Conservation (phyloP, 2,888 invertebrate genomes). For the Napeogenes inachia region DNA sequence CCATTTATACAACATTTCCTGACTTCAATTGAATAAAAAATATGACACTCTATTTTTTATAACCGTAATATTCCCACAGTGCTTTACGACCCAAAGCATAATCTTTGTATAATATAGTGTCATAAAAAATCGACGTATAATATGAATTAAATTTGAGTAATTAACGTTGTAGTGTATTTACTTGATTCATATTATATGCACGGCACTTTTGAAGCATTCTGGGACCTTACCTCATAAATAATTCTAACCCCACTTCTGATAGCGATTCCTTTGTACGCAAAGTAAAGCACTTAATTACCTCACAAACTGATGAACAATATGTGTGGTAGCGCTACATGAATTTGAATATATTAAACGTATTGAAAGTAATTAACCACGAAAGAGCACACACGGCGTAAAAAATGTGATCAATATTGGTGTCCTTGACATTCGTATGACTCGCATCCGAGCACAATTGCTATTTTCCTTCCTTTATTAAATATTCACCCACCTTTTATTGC, state of each 20-base stretch:
- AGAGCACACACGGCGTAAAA: constrained; percentile 23
- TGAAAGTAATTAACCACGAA: constrained; percentile 9
- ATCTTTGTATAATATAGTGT: constrained; percentile 25
- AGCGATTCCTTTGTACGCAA: constrained; percentile 51
- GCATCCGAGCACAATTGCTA: constrained; percentile 43
- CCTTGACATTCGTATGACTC: constrained; percentile 66
- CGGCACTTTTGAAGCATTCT: constrained; percentile 44
- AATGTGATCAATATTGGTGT: constrained; percentile 66
- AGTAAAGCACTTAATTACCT: constrained; percentile 25
- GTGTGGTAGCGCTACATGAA: too few relatives aligned
- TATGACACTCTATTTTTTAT: constrained; percentile 15
- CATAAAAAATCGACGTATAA: constrained; percentile 19
- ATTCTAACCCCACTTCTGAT: constrained; percentile 52
- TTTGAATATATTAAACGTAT: constrained; percentile 25
- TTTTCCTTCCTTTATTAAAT: constrained; percentile 52
- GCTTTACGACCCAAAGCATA: constrained; percentile 20
- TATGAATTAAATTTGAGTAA: constrained; percentile 23
- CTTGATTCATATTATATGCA: constrained; percentile 39
- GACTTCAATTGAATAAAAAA: constrained; percentile 24
- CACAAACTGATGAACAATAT: neutral
- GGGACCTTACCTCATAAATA: constrained; percentile 63
- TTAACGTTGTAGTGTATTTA: constrained; percentile 15
- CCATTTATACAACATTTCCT: constrained; percentile 24
- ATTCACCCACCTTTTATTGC: constrained; percentile 55
- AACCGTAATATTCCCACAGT: constrained; percentile 15